Conservation (phyloP, 2,888 invertebrate species). For the Bombylius major region DNA sequence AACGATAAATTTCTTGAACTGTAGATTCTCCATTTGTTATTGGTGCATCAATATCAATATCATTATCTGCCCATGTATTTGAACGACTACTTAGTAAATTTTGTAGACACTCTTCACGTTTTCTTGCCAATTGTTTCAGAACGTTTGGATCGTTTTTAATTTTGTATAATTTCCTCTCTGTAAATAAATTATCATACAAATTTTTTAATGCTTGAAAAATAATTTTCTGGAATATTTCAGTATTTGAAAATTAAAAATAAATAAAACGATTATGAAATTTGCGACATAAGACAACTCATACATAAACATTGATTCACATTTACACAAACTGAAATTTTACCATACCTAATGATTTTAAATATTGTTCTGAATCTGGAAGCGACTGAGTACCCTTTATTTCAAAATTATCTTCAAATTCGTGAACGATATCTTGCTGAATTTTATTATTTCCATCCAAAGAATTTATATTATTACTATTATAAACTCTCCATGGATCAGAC, state of each 20-base stretch:
- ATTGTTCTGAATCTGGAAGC: constrained; percentile 31
- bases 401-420: constrained; percentile 47
- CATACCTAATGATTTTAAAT: constrained; percentile 51
- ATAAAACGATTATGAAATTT: not conserved
- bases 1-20: constrained; percentile 33
- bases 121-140: constrained; percentile 38
- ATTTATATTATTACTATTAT: constrained; percentile 14
- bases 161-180: constrained; percentile 37
- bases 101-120: constrained; percentile 40
- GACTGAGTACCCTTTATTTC: constrained; percentile 38
- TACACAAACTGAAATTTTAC: not conserved
- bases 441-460: constrained; percentile 6
- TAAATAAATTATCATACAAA: not conserved
- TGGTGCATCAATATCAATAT: constrained; percentile 36
- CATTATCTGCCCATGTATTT: constrained; percentile 16
- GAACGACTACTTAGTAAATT: constrained; percentile 33
- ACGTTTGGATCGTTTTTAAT: constrained; percentile 39
- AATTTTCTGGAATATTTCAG: not conserved
- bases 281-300: too few relatives aligned
- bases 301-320: too few relatives aligned
- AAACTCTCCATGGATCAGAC: constrained; percentile 26
- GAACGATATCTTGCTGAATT: constrained; percentile 4
- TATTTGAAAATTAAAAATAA: not conserved
- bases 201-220: not conserved
- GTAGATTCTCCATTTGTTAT: constrained; percentile 28